Percentiles rank a stretch among this genome's conserved stretches.
These are phyloP conservation scores for Notocelia uddmanniana DNA, from an alignment of 2,888 invertebrate genomes.

Conservation along the genomic window DNA sequence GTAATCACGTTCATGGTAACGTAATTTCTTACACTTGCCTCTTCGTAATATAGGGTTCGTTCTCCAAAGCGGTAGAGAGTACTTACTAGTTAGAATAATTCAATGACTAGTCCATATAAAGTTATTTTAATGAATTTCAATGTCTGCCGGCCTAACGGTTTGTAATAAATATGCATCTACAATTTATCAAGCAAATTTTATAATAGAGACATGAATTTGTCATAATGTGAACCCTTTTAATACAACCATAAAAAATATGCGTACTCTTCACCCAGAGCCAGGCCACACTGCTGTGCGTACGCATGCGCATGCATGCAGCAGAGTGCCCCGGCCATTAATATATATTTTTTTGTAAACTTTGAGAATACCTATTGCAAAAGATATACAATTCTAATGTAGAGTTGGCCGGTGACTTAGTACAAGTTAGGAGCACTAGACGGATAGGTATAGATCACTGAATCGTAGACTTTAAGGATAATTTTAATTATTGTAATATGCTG, in stretches of 20 bases:
- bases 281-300: no score
- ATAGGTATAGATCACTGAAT: conserved; percentile 69
- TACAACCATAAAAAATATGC: background rate
- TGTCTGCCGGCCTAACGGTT: conserved; percentile 67
- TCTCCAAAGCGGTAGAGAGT: conserved; percentile 85
- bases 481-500: conserved; percentile 82
- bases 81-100: conserved; percentile 85
- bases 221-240: background rate
- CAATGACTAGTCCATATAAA: conserved; percentile 85
- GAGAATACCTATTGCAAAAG: background rate
- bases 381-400: conserved; percentile 4
- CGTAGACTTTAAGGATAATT: conserved; percentile 73
- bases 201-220: background rate
- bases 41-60: conserved; percentile 70
- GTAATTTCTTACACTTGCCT: conserved; percentile 56
- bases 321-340: no score
- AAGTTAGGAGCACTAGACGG: conserved; percentile 77
- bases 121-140: conserved; percentile 80
- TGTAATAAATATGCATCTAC: background rate
- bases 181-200: conserved; percentile 1
- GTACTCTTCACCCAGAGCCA: background rate
- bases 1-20: conserved; percentile 68
- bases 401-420: conserved; percentile 77
- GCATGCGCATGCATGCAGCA: no score
- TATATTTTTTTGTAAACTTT: background rate